These are phyloP conservation scores for Channa maculata DNA, from an alignment of 2,113 vertebrate species.

Conservation along the genomic window DNA sequence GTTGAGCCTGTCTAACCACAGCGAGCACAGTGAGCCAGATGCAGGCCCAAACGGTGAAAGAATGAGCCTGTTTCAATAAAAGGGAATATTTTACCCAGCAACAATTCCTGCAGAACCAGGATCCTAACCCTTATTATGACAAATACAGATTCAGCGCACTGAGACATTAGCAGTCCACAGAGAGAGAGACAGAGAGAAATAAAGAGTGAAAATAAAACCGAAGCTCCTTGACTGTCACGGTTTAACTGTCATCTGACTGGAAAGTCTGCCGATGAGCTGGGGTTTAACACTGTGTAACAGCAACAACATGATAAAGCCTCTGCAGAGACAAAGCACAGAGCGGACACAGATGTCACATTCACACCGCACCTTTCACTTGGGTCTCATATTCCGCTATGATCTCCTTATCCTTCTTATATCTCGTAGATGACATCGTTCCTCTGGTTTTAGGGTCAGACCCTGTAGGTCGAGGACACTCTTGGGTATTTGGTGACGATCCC, in stretches of 20 bases:
- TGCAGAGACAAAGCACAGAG: conserved; percentile 42
- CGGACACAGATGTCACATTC: conserved; percentile 23
- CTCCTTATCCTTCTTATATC: conserved; percentile 96
- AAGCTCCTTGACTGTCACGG: conserved; percentile 44
- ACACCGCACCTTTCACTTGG: conserved; percentile 93
- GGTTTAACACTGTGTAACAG: background rate
- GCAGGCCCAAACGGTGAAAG: conserved; percentile 74
- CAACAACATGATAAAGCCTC: background rate
- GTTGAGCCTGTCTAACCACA: background rate
- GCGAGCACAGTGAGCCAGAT: conserved; percentile 1
- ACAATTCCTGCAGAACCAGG: conserved; percentile 54
- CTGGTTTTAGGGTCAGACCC: conserved; percentile 69
- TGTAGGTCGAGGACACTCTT: conserved; percentile 45
- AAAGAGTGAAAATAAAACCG: background rate
- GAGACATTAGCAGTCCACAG: conserved; percentile 3
- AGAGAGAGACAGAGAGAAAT: background rate
- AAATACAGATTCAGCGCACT: conserved; percentile 32
- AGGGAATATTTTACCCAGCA: conserved; percentile 74
- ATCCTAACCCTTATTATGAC: conserved; percentile 32
- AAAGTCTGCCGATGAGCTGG: background rate
- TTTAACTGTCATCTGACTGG: conserved; percentile 45
- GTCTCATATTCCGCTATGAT: conserved; percentile 96
- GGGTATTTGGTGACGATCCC: conserved; percentile 60
- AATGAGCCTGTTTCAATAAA: conserved; percentile 71
- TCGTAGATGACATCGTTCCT: conserved; percentile 91